Base-by-base conservation (phyloP, 1,140 invertebrate species). In the Apis laboriosa region DNA sequence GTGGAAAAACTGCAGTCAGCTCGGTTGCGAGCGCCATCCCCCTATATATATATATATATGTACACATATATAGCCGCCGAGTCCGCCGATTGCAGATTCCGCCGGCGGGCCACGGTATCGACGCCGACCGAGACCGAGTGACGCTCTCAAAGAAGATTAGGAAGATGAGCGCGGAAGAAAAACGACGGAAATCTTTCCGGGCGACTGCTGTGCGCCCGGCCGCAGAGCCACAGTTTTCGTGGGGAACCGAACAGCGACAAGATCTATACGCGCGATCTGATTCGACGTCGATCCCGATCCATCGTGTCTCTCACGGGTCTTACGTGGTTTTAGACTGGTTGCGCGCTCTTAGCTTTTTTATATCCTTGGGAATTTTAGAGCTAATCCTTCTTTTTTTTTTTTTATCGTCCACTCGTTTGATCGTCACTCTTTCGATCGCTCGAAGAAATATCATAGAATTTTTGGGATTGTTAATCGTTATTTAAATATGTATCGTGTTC, bases 1-100 rank as follows among this genome's bases (percentile, higher is more conserved):
- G 86, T 87, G 90, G 88, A 93, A 93, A 93, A 92, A 92, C 80
- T 92, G 89, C 89, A 90, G 86, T 89, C 88, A 88, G 88, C 87
- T 84, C 84, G 43, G 78, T 89, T 88, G 77, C 84, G 83, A 83
- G 80, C 84, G 79, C 74, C 34, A 43, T 79, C 71, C 82, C 70
- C 68, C 82, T 67, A 63, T 70, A 74, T 75, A 58, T 34, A 7
- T 43, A 43, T 43, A 43, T 77, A 81, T 66, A 73, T 58, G 71
- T 43, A 63, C 67, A 77, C 58, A 28, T 56, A 77, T 61, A 53
- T 28, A 63, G 13, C 61, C 7, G 64, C 34, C 80, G 75, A 71
- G 73, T 64, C 64, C 71, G 63, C 70, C 84, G 75, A 88, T 88
- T 80, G 80, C 87, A 84, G 84, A 81, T 86, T 88, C 84, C 84